A percentile compares a stretch with the other conserved stretches of the same genome.
Evolutionary conservation across 2,888 invertebrate genomes (phyloP).

Genomic region (Trissolcus brochymenae): DNA sequence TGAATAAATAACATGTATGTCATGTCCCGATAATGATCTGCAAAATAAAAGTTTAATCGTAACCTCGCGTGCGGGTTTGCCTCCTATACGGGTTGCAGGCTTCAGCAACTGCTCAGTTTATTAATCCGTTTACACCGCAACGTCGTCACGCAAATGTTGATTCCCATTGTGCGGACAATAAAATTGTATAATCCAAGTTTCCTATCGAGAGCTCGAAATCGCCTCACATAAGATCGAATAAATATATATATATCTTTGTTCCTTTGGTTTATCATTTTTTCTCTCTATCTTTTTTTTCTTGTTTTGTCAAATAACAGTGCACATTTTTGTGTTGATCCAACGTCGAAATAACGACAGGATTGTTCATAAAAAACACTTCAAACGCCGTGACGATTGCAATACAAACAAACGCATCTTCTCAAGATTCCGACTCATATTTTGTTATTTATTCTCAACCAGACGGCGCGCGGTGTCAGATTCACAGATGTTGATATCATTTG

Average conservation of each 20-base stretch:
- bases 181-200: conserved; percentile 49
- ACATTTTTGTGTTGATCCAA: conserved; percentile 47
- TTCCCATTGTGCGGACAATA: conserved; percentile 44
- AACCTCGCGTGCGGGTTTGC: conserved; percentile 49
- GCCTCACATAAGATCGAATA: no score
- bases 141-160: conserved; percentile 55
- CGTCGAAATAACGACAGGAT: conserved; percentile 18
- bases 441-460: conserved; percentile 47
- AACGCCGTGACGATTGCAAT: conserved; percentile 14
- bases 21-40: conserved; percentile 55
- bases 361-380: conserved; percentile 35
- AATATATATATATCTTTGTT: no score
- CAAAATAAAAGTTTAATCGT: conserved; percentile 58
- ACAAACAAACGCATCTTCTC: conserved; percentile 51
- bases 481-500: conserved; percentile 68
- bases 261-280: no score
- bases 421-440: conserved; percentile 71
- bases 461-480: conserved; percentile 25
- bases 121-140: conserved; percentile 54
- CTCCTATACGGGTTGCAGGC: conserved; percentile 33
- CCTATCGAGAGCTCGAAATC: conserved; percentile 56
- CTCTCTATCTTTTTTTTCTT: no score
- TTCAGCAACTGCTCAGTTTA: conserved; percentile 51
- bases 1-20: conserved; percentile 55
- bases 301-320: no score